These are phyloP conservation scores for Psophia crepitans DNA, from an alignment of 2,113 vertebrate genomes.

Conservation along the genomic window DNA sequence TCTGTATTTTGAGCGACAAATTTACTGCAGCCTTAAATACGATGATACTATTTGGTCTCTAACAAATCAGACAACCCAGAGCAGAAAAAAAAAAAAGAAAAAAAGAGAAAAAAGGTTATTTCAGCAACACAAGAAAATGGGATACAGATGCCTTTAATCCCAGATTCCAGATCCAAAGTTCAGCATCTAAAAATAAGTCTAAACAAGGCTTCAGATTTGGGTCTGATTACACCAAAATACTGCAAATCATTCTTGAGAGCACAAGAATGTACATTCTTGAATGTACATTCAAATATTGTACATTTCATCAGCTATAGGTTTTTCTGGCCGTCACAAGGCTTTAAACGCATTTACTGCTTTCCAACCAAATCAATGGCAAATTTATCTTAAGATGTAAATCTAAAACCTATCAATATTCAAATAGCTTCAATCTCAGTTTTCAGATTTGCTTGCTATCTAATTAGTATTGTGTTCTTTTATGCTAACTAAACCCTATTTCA, in stretches of 20 bases:
- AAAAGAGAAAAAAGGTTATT: not conserved
- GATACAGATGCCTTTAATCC: not conserved
- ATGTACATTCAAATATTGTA: not conserved
- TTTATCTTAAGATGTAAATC: not conserved
- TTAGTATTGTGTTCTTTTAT: not conserved
- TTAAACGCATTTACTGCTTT: not conserved
- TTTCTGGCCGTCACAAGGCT: not conserved
- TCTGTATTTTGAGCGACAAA: not conserved
- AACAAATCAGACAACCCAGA: not conserved
- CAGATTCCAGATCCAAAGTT: not conserved
- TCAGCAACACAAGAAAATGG: not conserved
- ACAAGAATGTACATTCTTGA: too few species aligned
- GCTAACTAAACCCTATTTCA: not conserved
- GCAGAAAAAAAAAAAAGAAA: too few species aligned
- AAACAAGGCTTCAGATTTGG: not conserved
- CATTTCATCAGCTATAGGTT: not conserved
- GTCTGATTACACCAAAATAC: not conserved
- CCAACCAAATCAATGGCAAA: not conserved
- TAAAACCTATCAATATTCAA: not conserved
- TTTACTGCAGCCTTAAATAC: not conserved
- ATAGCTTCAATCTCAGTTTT: not conserved
- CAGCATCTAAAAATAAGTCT: not conserved
- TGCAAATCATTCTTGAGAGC: not conserved
- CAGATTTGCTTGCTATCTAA: not conserved
- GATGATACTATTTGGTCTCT: not conserved